Base-by-base conservation (phyloP, 2,888 invertebrate genomes). In the Dasypogon diadema region DNA sequence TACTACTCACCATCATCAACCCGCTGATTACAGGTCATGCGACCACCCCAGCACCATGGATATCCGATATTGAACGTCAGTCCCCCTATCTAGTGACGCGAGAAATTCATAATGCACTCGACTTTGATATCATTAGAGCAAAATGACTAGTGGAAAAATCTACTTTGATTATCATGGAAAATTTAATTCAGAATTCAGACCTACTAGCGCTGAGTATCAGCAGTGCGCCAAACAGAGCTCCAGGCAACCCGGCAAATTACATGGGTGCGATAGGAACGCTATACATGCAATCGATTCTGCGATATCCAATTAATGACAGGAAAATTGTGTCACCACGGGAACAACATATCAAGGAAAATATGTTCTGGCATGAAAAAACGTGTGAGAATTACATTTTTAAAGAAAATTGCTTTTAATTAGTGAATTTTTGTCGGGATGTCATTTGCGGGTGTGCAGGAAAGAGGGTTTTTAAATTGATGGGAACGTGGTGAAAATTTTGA, bases 81-180 rank as follows among this genome's bases (percentile, higher is more conserved):
- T 12, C 42, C 2, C 42, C n/a, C 42, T n/a, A 42, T 42, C n/a
- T 42, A 42, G n/a, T 42, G 12, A 42, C 42, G 8, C 2, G n/a
- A 3, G 42, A 42, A 42, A 42, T 12, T 42, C 42, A 42, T 42
- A 30, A 42, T 42, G 42, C 1, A 42, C 42, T n/a, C n/a, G n/a
- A n/a, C n/a, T 42, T 42, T 42, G 42, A 42, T 42, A 42, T 2
- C 42, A 42, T 42, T 42, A 42, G 42, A 42, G 42, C 1, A 42
- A 42, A 42, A 42, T 42, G 8, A 42, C 42, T 42, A 42, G 42
- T 42, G 42, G 42, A 42, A 42, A 42, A 42, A 42, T 42, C 42
- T 42, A 12, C 42, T 42, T 42, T 12, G 42, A 2, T 42, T 42
- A 42, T 42, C 42, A 42, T 42, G 42, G 42, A 42, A 42, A 42